Evolutionary conservation across 2,797 vertebrate genomes (phyloP), one percentile per base, ranked within the genome.

Genomic region (Parotocinclus haroldoi): DNA sequence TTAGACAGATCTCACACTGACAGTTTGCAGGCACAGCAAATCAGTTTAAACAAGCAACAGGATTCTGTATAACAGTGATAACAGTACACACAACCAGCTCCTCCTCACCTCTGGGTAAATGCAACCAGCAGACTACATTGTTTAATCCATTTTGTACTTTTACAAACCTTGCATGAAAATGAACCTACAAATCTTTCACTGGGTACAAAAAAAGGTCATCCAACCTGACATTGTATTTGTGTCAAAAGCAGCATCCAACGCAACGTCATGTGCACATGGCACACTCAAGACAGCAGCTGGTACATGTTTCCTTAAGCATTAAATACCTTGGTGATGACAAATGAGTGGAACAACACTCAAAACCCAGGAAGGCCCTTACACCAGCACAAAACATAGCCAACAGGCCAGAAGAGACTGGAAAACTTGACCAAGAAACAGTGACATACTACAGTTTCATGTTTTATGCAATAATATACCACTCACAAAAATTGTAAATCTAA

Each of bases 11-110:
- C 27, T 27, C 27, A 27, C 27, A 27, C 27, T 27, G 27, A 27
- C 27, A 27, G 27, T 5, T 27, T 27, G 27, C 27, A 27, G 27
- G 27, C 27, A 27, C 27, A 27, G 27, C 27, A 27, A 27, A 27
- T 27, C 27, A 27, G 27, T 27, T 2, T 27, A 27, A 27, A 27
- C 27, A 27, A 2, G 27, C 27, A 2, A 27, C 27, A 27, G 27
- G 27, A 27, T 27, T 27, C 27, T 2, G 27, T 27, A 27, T 5
- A 27, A 27, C 27, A 27, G 27, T 27, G 5, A 27, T 27, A 27
- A 27, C 27, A 27, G 27, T 27, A 83, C 81, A 88, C 79, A 55
- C 12, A 48, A 14, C 19, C 10, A 60, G 19, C 7, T 42, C 40
- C 40, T 42, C 40, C 10, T 9, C 8, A 11, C 10, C 8, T 42